phyloP scores from a whole-genome alignment of 2,797 vertebrate species.

The Ataeniobius toweri region DNA sequence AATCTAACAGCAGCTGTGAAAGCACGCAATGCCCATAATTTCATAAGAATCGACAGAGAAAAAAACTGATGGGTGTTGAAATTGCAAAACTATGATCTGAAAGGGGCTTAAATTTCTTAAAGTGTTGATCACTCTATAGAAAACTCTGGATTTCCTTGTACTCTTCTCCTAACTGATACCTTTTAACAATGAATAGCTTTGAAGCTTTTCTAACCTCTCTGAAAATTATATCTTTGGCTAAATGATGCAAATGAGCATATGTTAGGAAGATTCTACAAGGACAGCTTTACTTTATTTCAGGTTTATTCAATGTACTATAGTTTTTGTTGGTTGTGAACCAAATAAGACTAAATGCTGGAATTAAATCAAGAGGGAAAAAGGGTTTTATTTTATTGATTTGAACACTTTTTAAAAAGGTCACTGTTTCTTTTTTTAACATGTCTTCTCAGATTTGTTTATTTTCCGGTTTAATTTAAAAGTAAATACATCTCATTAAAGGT shows the following conservation, averaged over 20 bases:
- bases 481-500: neutral
- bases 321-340: neutral
- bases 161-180: neutral
- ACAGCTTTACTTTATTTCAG: neutral
- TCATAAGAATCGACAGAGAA: neutral
- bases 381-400: neutral
- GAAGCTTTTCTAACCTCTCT: neutral
- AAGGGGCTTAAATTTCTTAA: no score
- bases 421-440: neutral
- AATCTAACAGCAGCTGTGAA: neutral
- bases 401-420: neutral
- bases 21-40: neutral
- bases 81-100: no score
- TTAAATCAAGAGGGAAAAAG: neutral
- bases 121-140: no score
- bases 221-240: neutral
- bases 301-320: neutral
- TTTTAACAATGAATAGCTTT: neutral
- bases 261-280: neutral
- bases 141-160: neutral
- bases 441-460: neutral
- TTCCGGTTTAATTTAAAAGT: neutral
- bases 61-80: neutral
- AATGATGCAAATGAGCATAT: neutral
- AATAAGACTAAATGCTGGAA: neutral